Evolutionary conservation across 23 tunicate species (phyloP).

Genomic region (Ciona savignyi): DNA sequence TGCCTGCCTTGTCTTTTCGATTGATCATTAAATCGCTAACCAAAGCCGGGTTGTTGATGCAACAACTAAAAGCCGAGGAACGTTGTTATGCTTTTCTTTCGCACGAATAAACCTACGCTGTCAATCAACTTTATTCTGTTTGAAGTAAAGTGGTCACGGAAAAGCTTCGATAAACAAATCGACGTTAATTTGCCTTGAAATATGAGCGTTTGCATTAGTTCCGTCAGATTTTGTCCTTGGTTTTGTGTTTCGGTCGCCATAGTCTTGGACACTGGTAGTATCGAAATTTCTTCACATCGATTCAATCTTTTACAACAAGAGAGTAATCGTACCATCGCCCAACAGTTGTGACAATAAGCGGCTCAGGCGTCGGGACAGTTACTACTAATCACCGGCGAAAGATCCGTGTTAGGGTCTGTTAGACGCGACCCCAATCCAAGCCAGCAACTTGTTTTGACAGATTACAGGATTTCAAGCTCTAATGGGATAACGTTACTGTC

Average conservation of each 20-base stretch:
- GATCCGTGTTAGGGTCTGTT: neutral
- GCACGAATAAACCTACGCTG: neutral
- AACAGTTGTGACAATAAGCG: neutral
- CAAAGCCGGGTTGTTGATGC: neutral
- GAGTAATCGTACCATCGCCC: too few species aligned
- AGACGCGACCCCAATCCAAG: neutral
- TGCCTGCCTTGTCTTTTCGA: neutral
- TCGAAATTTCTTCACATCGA: neutral
- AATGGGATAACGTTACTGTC: neutral
- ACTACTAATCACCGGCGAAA: neutral
- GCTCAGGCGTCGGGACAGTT: neutral
- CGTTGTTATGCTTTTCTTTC: neutral
- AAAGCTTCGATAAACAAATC: slow-evolving; percentile 1
- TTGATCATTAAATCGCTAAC: neutral
- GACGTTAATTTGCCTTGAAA: neutral
- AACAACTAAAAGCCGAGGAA: neutral
- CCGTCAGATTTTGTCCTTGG: neutral
- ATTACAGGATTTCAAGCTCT: neutral
- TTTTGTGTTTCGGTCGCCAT: neutral
- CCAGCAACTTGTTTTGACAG: neutral
- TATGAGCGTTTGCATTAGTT: neutral
- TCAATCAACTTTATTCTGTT: neutral
- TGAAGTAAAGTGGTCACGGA: neutral
- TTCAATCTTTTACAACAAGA: too few species aligned
- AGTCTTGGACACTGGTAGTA: neutral